Evolutionary conservation across 2,113 vertebrate genomes (phyloP).

Genomic region (Gallinago media): DNA sequence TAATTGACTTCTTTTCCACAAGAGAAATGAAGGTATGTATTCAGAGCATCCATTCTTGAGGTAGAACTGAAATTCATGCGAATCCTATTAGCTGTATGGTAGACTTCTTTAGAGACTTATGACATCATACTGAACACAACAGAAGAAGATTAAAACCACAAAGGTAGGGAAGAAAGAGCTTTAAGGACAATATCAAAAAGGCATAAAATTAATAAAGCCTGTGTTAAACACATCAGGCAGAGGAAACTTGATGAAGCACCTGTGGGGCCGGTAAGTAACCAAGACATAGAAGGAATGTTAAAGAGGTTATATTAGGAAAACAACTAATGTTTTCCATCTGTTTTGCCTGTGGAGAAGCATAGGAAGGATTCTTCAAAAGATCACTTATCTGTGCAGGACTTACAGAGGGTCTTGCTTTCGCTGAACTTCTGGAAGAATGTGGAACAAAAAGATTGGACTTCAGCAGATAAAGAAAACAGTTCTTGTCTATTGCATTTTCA

Average conservation of each 20-base stretch:
- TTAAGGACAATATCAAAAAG: not conserved
- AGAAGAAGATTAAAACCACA: not conserved
- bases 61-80: not conserved
- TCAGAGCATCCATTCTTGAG: not conserved
- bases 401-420: not conserved
- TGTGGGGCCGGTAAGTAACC: not conserved
- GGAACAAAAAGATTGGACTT: not conserved
- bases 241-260: not conserved
- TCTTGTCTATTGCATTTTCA: not conserved
- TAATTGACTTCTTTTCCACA: accelerated
- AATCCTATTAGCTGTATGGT: not conserved
- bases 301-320: not conserved
- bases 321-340: not conserved
- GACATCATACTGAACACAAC: not conserved
- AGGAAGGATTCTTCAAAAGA: not conserved
- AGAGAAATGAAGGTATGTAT: not conserved
- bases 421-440: not conserved
- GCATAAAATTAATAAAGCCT: not conserved
- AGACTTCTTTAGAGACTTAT: not conserved
- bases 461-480: not conserved
- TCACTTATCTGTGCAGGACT: not conserved
- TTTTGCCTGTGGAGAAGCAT: not conserved
- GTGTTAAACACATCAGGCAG: not conserved
- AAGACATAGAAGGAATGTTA: not conserved
- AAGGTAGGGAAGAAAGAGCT: not conserved